Evolutionary conservation across 2,113 vertebrate species (phyloP).

Genomic region (Hippocampus mohnikei): DNA sequence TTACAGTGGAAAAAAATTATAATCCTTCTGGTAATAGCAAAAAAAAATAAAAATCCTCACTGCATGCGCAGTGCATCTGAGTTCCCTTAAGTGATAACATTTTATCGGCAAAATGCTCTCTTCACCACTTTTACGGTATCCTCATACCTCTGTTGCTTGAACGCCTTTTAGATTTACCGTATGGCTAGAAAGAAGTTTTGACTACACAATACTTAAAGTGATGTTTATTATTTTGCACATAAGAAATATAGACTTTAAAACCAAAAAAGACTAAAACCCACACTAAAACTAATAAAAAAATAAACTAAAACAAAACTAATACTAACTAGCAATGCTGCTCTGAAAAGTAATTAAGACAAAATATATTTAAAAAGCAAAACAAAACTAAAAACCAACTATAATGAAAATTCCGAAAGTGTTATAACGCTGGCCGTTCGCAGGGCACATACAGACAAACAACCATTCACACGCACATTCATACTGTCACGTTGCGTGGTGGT

Average conservation of each 20-base stretch:
- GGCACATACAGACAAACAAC: too few species aligned
- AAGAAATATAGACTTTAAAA: too few species aligned
- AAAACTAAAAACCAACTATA: too few species aligned
- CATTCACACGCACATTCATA: too few species aligned
- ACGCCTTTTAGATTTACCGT: neutral
- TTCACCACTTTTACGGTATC: neutral
- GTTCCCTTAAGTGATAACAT: slow-evolving; percentile 3
- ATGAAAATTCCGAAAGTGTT: too few species aligned
- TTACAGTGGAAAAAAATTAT: slow-evolving; percentile 26
- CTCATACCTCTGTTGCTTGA: neutral
- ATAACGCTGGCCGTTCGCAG: too few species aligned
- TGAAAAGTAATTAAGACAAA: too few species aligned
- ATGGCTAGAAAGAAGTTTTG: neutral
- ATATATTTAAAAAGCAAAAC: too few species aligned
- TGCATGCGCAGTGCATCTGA: neutral
- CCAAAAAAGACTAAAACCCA: neutral
- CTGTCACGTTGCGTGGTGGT: too few species aligned
- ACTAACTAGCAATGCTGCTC: too few species aligned
- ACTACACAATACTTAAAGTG: too few species aligned
- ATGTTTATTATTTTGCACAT: too few species aligned
- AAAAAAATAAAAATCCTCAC: neutral
- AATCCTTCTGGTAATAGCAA: slow-evolving; percentile 24
- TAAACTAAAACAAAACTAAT: neutral
- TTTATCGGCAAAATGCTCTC: neutral
- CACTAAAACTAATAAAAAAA: neutral